Conservation (phyloP, 2,888 invertebrate genomes). For the Trisateles emortualis region DNA sequence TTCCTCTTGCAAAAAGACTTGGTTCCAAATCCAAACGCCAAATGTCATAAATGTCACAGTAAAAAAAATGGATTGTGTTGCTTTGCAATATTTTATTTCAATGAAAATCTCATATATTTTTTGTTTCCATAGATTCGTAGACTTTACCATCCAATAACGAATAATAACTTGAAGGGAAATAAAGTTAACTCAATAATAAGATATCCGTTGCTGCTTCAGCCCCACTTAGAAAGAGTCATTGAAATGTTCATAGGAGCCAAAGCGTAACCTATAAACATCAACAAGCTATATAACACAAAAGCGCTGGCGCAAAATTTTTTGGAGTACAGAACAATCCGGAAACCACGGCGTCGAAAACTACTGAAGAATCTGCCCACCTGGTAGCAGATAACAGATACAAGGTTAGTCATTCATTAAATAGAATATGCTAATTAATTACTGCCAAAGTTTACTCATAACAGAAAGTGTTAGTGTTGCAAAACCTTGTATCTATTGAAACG, state of each 20-base stretch:
- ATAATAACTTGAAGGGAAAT: conserved; percentile 3
- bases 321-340: conserved; percentile 52
- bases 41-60: conserved; percentile 2
- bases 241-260: conserved; percentile 31
- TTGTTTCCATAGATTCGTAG: conserved; percentile 33
- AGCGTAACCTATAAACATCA: conserved; percentile 46
- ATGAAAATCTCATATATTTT: conserved; percentile 24
- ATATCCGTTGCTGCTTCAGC: conserved; percentile 11
- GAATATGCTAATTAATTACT: background rate
- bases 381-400: conserved; percentile 69
- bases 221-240: conserved; percentile 18
- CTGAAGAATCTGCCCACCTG: conserved; percentile 64
- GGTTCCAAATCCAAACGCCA: conserved; percentile 1
- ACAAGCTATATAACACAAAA: conserved; percentile 37
- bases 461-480: conserved; percentile 4
- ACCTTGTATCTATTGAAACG: conserved; percentile 3
- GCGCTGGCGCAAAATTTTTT: conserved; percentile 50
- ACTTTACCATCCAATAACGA: conserved; percentile 22
- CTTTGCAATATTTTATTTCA: conserved; percentile 28
- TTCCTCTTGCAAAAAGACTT: background rate
- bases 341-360: conserved; percentile 77
- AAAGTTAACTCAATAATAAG: background rate
- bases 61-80: conserved; percentile 33
- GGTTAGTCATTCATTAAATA: conserved; percentile 43
- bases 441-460: background rate